Base-by-base conservation (phyloP, 2,888 invertebrate genomes). In the Neoascia interrupta region DNA sequence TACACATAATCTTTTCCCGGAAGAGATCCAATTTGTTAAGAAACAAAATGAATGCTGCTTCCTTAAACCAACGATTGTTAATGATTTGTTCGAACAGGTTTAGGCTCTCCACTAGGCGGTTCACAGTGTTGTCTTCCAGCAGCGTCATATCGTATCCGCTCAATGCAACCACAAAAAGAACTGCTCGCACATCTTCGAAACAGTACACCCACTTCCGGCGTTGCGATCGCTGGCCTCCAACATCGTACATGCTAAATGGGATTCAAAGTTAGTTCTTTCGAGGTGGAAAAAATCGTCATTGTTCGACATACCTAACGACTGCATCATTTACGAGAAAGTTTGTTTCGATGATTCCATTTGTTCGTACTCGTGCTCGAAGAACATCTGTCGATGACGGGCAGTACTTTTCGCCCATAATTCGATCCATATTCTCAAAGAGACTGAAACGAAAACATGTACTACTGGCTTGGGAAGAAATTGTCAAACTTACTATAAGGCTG, bases 121-220 rank as follows among this genome's bases (percentile, higher is more conserved):
- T 93, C 2, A 92, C 91, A 72, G 85, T 89, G 5, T 90, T 89
- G 85, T 92, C 92, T 84, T 92, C 92, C 87, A 91, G 81, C 39
- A 92, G 86, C 3, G 92, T 92, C 92, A 92, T 92, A 84, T 92
- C 92, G 83, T 92, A 92, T 39, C 92, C 92, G 85, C 92, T 92
- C 5, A 92, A 87, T 0, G 92, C 92, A 11, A 92, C 91, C 13
- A 92, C 92, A 87, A 92, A 92, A 39, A 92, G 85, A 1, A 92
- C 91, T 13, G 92, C 92, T 82, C 90, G 88, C 1, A 92, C 92
- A 85, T 92, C 92, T 84, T 92, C 92, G 85, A 92, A 92, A 85
- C 92, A 92, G 84, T 92, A 92, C 82, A 92, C 92, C 92, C 92
- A 92, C 84, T 92, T 92, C 60, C 91, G 87, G 41, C 92, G 85